Base-by-base conservation (phyloP, 2,113 vertebrate genomes). In the Rhinoderma darwinii region DNA sequence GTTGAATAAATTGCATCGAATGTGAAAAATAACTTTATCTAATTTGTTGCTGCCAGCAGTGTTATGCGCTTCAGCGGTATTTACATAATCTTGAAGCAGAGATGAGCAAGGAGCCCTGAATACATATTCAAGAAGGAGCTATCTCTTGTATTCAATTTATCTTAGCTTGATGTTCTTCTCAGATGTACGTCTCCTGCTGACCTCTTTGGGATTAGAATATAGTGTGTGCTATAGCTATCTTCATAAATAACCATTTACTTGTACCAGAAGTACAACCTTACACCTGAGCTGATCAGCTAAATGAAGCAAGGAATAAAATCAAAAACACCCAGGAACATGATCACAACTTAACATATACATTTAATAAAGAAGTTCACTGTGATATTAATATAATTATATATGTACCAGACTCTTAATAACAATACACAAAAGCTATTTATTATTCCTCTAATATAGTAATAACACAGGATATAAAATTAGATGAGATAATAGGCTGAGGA, bases 71-170 rank as follows among this genome's bases (percentile, higher is more conserved):
- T 68, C 86, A 47, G 25, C 63, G n/a, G n/a, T 82, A 87, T 87
- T 82, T 82, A 63, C 78, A 87, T 87, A 82, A 82, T 87, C 54
- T 82, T 50, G 78, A 39, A 50, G 63, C 20, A 73, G 51, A 75
- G 41, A 70, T 86, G 77, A 80, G 61, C 61, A 80, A 43, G 54
- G 51, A 44, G 80, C 59, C 39, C 54, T 51, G 44, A 87, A 75
- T 82, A 87, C 51, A 75, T 87, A 75, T 87, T 87, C 78, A 87
- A 59, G 30, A 75, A 70, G 47, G 41, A 77, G 73, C 54, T 77
- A 85, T 75, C 37, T 85, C 73, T 81, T 74, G 85, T 86, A 32
- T 75, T 87, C 86, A 82, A 74, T 87, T 82, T 74, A 75, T 82
- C 76, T 78, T 63, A 35, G 50, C 79, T 82, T 75, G 78, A 44